Base-by-base conservation (phyloP, 1,140 invertebrate genomes). In the Micrasema longulum region DNA sequence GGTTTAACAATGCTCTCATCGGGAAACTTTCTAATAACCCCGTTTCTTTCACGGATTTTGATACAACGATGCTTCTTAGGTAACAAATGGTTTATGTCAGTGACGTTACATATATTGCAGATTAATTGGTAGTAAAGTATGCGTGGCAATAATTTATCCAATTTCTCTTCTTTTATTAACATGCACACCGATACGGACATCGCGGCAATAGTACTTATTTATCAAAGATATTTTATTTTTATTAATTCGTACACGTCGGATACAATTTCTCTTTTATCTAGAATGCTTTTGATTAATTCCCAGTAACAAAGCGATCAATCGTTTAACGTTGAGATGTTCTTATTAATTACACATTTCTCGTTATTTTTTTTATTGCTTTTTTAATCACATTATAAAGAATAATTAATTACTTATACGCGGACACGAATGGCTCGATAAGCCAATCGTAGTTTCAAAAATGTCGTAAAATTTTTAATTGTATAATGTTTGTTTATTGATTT, bases 211-310 rank as follows among this genome's bases (percentile, higher is more conserved):
- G 53, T 9, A n/a, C 26, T 6, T 31, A 57, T 57, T 35, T 35
- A 57, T 35, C 53, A 57, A 10, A 38, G 2, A 57, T 57, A 57
- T 38, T 55, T 55, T 18, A 53, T 53, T 48, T 48, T 48, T 16
- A 57, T 57, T 16, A 36, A 57, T 57, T 57, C 31, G n/a, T 1
- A 36, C 3, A 57, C 14, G 26, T 57, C 26, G 31, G 53, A 57
- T 57, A 57, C 31, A 57, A 57, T 57, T 57, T 57, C 53, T 57
- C 53, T 57, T 57, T 53, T 23, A 38, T 16, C n/a, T 20, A 12
- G 7, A 57, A 16, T 16, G 26, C 1, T 16, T 2, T 36, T 35
- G 53, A 57, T 38, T 57, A 35, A 57, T 57, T 31, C 20, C 5
- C 2, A 23, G 20, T 18, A 20, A 18, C 48, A 3, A 9, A 23